phyloP scores from a whole-genome alignment of 2,888 invertebrate species.

The Bombylius major region DNA sequence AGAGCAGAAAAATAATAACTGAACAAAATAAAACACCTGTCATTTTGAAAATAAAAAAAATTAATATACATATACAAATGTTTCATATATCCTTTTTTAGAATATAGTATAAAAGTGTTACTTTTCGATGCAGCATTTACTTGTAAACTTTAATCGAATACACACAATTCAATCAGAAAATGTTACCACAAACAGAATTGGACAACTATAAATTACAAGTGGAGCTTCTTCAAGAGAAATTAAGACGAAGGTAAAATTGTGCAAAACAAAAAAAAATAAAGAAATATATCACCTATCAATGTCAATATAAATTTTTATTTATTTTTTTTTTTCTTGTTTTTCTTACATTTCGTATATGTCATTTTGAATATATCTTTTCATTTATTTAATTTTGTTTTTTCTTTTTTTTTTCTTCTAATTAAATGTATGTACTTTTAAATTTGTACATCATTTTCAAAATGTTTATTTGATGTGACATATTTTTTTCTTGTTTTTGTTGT shows the following conservation, averaged over 20 bases:
- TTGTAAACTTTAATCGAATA: background rate
- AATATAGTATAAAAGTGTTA: background rate
- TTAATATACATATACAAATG: too few relatives aligned
- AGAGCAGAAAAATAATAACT: background rate
- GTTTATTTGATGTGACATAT: background rate
- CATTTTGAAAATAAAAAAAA: background rate
- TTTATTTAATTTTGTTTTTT: background rate
- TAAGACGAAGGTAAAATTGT: slow-evolving; percentile 28
- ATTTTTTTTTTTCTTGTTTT: background rate
- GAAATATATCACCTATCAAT: background rate
- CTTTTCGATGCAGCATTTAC: slow-evolving; percentile 1
- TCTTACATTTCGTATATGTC: background rate
- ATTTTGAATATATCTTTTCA: background rate
- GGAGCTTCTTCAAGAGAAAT: slow-evolving; percentile 33
- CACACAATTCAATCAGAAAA: slow-evolving; percentile 11
- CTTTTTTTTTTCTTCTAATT: slow-evolving; percentile 10
- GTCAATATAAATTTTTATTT: background rate
- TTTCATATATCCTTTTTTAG: too few relatives aligned
- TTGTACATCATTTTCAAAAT: background rate
- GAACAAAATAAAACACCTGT: background rate
- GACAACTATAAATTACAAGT: slow-evolving; percentile 36
- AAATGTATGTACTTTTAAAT: slow-evolving; percentile 6
- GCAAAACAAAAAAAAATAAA: background rate
- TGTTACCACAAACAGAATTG: slow-evolving; percentile 33
- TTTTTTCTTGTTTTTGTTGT: background rate